Evolutionary conservation across 2,888 invertebrate species (phyloP).

Genomic region (Harpalus rubripes): DNA sequence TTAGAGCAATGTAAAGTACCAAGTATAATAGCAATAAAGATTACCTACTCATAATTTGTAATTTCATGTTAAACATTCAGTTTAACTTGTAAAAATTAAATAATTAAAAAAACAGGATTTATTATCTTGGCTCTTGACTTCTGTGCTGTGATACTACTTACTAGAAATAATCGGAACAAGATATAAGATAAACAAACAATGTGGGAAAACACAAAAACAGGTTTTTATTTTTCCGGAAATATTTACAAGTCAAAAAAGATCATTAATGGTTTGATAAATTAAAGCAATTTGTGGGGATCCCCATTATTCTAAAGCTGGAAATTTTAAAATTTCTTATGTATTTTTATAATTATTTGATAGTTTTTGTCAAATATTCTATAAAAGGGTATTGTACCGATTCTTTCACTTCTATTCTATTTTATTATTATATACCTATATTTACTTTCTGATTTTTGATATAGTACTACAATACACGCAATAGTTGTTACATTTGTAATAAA

Average conservation of each 20-base stretch:
- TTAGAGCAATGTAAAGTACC: constrained; percentile 16
- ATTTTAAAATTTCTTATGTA: too few species aligned
- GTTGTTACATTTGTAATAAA: too few species aligned
- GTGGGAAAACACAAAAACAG: constrained; percentile 35
- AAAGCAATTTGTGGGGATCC: constrained; percentile 16
- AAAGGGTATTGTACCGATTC: too few species aligned
- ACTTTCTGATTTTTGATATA: too few species aligned
- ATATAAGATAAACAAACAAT: constrained; percentile 36
- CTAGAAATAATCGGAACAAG: constrained; percentile 20
- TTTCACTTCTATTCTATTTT: too few species aligned
- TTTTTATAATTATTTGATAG: neutral
- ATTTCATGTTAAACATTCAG: constrained; percentile 32
- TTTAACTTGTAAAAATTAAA: constrained; percentile 30
- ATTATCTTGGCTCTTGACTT: constrained; percentile 37
- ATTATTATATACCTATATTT: too few species aligned
- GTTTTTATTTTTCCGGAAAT: constrained; percentile 38
- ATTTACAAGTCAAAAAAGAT: constrained; percentile 23
- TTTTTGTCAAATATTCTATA: too few species aligned
- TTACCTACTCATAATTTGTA: too few species aligned
- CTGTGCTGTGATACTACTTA: neutral
- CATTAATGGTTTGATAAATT: neutral
- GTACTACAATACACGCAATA: too few species aligned
- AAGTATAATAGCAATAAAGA: neutral
- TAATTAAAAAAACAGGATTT: neutral
- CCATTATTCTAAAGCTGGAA: neutral